A percentile compares a stretch with the other conserved stretches of the same genome.
phyloP scores from a whole-genome alignment of 2,888 invertebrate species.

The Cerastoderma edule region DNA sequence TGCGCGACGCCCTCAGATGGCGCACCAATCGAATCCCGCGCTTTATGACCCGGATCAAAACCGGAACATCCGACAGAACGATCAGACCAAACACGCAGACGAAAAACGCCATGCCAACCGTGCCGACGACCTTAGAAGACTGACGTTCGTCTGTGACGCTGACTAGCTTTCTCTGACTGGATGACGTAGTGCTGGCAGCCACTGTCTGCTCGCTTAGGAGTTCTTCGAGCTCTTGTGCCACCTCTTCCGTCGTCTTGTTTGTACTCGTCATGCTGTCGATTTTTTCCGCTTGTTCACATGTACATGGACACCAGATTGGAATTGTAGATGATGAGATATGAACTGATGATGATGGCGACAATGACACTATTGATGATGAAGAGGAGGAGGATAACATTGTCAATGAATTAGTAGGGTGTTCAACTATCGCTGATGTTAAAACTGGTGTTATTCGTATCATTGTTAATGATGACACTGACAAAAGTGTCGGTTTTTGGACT shows the following conservation, averaged over 20 bases:
- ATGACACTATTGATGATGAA: not conserved
- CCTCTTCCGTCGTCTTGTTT: slow-evolving; percentile 32
- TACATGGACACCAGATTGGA: slow-evolving; percentile 34
- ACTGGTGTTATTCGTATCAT: not conserved
- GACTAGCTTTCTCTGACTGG: slow-evolving; percentile 17
- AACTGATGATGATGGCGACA: not conserved
- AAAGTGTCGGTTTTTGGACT: not conserved
- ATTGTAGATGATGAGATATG: not conserved
- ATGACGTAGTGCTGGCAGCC: slow-evolving; percentile 9
- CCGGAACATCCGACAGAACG: too few relatives aligned
- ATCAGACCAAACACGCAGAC: not conserved
- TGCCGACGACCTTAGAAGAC: slow-evolving; percentile 32
- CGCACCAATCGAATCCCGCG: too few relatives aligned
- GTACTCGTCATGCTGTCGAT: slow-evolving; percentile 23
- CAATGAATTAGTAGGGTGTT: not conserved
- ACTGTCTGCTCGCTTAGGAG: slow-evolving; percentile 19
- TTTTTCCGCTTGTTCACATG: slow-evolving; percentile 27
- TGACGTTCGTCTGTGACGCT: slow-evolving; percentile 20
- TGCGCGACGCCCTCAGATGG: too few relatives aligned
- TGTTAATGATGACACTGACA: not conserved
- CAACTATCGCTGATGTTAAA: not conserved
- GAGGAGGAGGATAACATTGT: not conserved
- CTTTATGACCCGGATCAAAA: too few relatives aligned
- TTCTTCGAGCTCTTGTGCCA: slow-evolving; percentile 25
- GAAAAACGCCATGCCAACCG: slow-evolving; percentile 21